Conservation (phyloP, 2,888 invertebrate species). For the Drosophila bunnanda region DNA sequence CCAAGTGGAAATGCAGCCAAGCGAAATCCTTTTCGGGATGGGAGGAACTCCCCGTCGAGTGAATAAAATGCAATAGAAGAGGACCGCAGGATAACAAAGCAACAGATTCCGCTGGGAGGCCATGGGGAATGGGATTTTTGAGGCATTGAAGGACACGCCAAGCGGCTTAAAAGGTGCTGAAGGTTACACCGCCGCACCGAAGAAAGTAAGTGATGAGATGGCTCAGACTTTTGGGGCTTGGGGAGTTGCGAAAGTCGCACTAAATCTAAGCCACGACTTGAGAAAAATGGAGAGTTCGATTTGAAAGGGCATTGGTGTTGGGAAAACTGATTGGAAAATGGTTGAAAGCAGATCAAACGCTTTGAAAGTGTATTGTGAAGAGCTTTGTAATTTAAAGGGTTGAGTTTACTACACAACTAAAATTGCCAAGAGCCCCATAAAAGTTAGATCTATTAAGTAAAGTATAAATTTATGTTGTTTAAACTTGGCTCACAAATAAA, state of each 20-base stretch:
- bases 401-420: not conserved
- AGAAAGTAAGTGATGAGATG: slow-evolving; percentile 27
- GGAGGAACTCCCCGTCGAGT: slow-evolving; percentile 39
- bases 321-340: slow-evolving; percentile 36
- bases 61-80: slow-evolving; percentile 65
- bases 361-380: not conserved
- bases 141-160: slow-evolving; percentile 61
- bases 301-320: slow-evolving; percentile 6
- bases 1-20: slow-evolving; percentile 38
- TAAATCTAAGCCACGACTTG: slow-evolving; percentile 26
- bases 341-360: slow-evolving; percentile 14
- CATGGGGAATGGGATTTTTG: slow-evolving; percentile 11
- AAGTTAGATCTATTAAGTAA: too few relatives aligned
- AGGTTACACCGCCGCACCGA: slow-evolving; percentile 57
- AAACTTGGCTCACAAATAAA: not conserved
- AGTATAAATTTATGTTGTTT: not conserved
- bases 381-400: not conserved
- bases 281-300: slow-evolving; percentile 6
- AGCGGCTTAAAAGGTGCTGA: slow-evolving; percentile 71
- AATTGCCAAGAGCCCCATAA: accelerated
- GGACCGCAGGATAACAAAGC: slow-evolving; percentile 13
- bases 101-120: slow-evolving; percentile 27
- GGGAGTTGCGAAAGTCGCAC: slow-evolving; percentile 16
- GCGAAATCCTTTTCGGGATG: slow-evolving; percentile 32
- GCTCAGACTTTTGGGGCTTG: slow-evolving; percentile 21